Base-by-base conservation (phyloP, 1,140 invertebrate genomes). In the Neelides sp. region DNA sequence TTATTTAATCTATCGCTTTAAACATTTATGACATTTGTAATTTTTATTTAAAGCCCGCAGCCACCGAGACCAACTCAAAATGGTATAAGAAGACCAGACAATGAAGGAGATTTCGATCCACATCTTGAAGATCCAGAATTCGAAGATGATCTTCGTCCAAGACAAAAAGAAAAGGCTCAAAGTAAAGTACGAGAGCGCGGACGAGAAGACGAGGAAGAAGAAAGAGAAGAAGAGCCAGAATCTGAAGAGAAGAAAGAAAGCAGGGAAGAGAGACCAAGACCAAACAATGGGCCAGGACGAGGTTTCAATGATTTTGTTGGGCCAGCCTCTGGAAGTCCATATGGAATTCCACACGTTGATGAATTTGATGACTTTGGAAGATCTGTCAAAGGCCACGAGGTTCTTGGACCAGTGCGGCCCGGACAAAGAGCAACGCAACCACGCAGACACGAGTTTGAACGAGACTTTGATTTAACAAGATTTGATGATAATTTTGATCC, bases 251-350 rank as follows among this genome's bases (percentile, higher is more conserved):
- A 39, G 8, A 19, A 19, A 5, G 15, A 39, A 39, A n/a, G 37
- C 30, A 20, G 27, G 44, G 34, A 8, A 15, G 28, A 22, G 12
- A 10, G 19, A 32, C 15, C 7, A 24, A 15, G 30, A 19, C 8
- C 8, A 12, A 32, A 23, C 24, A 7, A 27, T 10, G 42, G 12
- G 26, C 13, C 19, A 20, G 8, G 26, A 44, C 8, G 22, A 27
- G 12, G 17, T 32, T 15, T n/a, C 10, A 34, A 52, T 22, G 44
- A 48, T 35, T 42, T 43, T 27, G n/a, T n/a, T n/a, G n/a, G n/a
- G n/a, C n/a, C n/a, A n/a, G n/a, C n/a, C n/a, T n/a, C n/a, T n/a
- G n/a, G n/a, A n/a, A n/a, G n/a, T n/a, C n/a, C n/a, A n/a, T n/a
- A n/a, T n/a, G n/a, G n/a, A n/a, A n/a, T n/a, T n/a, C n/a, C n/a